These are phyloP conservation scores for Scaptomyza flava DNA, from an alignment of 2,888 invertebrate species.

Conservation along the genomic window DNA sequence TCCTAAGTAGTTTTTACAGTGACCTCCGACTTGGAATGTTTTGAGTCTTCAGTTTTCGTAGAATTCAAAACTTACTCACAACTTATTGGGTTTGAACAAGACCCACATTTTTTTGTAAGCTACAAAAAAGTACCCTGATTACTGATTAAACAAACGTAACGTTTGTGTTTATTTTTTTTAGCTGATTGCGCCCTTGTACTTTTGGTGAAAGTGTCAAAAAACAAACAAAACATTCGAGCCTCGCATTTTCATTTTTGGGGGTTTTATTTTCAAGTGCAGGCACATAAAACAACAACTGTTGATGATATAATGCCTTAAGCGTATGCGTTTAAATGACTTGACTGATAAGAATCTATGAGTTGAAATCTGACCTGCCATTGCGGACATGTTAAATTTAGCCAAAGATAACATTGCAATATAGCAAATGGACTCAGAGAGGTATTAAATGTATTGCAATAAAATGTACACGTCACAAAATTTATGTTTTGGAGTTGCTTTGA, in stretches of 20 bases:
- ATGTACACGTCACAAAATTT: too few species aligned
- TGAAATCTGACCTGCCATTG: constrained; percentile 1
- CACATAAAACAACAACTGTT: constrained; percentile 29
- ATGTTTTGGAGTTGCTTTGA: too few species aligned
- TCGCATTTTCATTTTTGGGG: constrained; percentile 57
- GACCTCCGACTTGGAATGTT: constrained; percentile 11
- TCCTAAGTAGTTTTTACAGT: neutral
- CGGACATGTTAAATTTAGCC: neutral
- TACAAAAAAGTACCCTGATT: neutral
- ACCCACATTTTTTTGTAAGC: constrained; percentile 31
- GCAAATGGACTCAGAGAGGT: too few species aligned
- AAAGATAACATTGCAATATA: too few species aligned
- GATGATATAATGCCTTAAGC: constrained; percentile 16
- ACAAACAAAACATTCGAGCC: constrained; percentile 24
- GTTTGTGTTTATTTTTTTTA: constrained; percentile 5
- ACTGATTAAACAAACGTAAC: constrained; percentile 31
- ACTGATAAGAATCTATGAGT: constrained; percentile 29
- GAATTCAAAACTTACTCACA: constrained; percentile 36
- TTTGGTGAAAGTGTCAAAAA: constrained; percentile 18
- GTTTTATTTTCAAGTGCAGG: constrained; percentile 52
- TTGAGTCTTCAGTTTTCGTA: constrained; percentile 19
- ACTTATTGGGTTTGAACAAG: constrained; percentile 8
- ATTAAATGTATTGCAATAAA: too few species aligned
- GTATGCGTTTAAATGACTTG: constrained; percentile 25
- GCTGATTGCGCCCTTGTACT: constrained; percentile 35